Evolutionary conservation across 2,888 invertebrate species (phyloP).

Genomic region (Microdon myrmicae): DNA sequence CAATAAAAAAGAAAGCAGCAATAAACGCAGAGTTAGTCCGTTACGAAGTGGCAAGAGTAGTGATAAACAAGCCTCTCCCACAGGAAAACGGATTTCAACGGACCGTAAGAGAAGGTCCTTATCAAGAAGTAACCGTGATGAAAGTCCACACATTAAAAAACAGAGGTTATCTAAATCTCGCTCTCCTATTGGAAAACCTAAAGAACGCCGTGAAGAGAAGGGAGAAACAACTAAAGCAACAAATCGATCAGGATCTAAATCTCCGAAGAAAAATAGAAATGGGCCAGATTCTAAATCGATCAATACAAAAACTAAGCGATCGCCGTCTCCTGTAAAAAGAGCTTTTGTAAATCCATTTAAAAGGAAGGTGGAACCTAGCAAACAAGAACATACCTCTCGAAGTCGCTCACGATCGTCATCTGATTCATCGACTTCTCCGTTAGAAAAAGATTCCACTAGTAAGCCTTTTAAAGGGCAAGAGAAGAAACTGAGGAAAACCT

Average conservation of each 20-base stretch:
- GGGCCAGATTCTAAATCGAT: slow-evolving; percentile 16
- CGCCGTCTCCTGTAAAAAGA: slow-evolving; percentile 28
- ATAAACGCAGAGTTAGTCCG: too few relatives aligned
- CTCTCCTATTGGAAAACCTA: slow-evolving; percentile 39
- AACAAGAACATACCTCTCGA: slow-evolving; percentile 5
- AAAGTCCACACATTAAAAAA: slow-evolving; percentile 18
- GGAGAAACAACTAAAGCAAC: slow-evolving; percentile 1
- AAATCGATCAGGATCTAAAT: slow-evolving; percentile 27
- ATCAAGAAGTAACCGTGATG: slow-evolving; percentile 13
- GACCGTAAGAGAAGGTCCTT: slow-evolving; percentile 1
- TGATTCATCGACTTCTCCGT: slow-evolving; percentile 58
- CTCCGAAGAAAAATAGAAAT: slow-evolving; percentile 16
- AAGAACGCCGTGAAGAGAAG: slow-evolving; percentile 39
- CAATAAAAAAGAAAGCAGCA: slow-evolving; percentile 6
- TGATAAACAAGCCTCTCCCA: slow-evolving; percentile 29
- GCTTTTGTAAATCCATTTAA: slow-evolving; percentile 31
- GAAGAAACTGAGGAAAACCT: slow-evolving; percentile 1
- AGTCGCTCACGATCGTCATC: slow-evolving; percentile 25
- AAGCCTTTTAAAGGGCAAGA: neutral
- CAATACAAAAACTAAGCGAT: slow-evolving; percentile 46
- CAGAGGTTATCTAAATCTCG: slow-evolving; percentile 29
- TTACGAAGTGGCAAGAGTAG: too few relatives aligned
- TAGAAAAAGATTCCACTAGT: slow-evolving; percentile 9
- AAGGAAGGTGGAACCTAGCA: neutral
- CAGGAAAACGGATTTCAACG: slow-evolving; percentile 9